phyloP scores from a whole-genome alignment of 2,797 vertebrate species.

The Takifugu rubripes region DNA sequence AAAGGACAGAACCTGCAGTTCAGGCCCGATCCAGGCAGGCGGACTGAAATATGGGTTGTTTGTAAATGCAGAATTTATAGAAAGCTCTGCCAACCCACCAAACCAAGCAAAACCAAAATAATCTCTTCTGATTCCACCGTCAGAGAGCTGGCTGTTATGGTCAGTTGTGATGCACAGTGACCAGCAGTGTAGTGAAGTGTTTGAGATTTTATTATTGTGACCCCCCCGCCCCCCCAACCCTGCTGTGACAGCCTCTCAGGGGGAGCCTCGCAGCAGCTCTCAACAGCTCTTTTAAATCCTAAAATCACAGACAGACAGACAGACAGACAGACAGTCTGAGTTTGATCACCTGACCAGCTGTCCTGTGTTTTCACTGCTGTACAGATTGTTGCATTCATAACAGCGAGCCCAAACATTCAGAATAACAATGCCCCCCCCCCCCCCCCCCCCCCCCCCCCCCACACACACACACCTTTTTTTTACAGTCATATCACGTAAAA shows the following conservation, averaged over 20 bases:
- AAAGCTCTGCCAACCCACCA: no score
- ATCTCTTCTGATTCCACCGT: no score
- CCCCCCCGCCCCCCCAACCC: constrained; percentile 20
- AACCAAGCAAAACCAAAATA: no score
- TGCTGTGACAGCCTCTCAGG: constrained; percentile 60
- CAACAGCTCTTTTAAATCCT: constrained; percentile 59
- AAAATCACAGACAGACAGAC: constrained; percentile 17
- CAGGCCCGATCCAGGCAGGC: no score
- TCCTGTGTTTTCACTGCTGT: no score
- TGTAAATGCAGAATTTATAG: no score
- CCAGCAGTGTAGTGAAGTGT: constrained; percentile 10
- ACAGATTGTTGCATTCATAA: constrained; percentile 21
- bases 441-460: no score
- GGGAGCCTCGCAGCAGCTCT: constrained; percentile 51
- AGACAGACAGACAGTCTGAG: no score
- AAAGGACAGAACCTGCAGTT: no score
- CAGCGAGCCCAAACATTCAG: constrained; percentile 30
- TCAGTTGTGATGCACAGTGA: constrained; percentile 11
- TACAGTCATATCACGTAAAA: constrained; percentile 64
- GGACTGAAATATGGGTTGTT: no score
- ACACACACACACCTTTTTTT: constrained; percentile 11
- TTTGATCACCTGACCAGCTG: no score
- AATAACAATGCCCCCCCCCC: constrained; percentile 29
- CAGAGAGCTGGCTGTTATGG: constrained; percentile 7
- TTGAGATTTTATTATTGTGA: no score